Evolutionary conservation across 2,888 invertebrate genomes (phyloP), one percentile per base, ranked within the genome.

Genomic region (Balanococcus diminutus): DNA sequence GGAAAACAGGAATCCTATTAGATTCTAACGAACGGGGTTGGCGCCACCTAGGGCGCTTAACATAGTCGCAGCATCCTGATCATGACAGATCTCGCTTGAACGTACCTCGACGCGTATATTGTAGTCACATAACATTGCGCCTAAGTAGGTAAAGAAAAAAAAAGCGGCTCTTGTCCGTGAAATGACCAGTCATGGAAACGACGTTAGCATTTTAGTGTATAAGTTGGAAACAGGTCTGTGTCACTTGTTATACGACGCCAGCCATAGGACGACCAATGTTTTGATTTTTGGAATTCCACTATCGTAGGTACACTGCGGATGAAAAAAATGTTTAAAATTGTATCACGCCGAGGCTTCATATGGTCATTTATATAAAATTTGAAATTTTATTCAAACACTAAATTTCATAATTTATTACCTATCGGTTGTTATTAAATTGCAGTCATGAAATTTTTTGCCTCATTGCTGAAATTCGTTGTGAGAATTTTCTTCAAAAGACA

Each of bases 21-120:
- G 84, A 84, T 84, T 84, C 84, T 84, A 84, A 84, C 84, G 42
- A 84, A 72, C 67, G 84, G 84, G 84, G 72, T 67, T 84, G 84
- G 84, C 84, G 84, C 84, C 84, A 84, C 84, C 84, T 84, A 84
- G 84, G 84, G 84, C 84, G 84, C 84, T 84, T 84, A 84, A 84
- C 84, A 72, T 84, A 84, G 84, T 84, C 84, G 84, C 84, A 72
- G 72, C 42, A 56, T 84, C 67, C 84, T 84, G 84, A 84, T 84
- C 84, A 84, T 84, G 84, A 84, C 84, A 84, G 84, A 84, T 84
- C 84, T 84, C 84, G 84, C 84, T 84, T 84, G 61, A 84, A 84
- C 42, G 67, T 72, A 84, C 67, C 72, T 83, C 67, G 28, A n/a
- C 75, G 32, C 31, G 82, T 67, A 84, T 84, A 84, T 84, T 84